These are phyloP conservation scores for Ceratotherium simum DNA, from an alignment of 2,113 vertebrate genomes.

Conservation along the genomic window DNA sequence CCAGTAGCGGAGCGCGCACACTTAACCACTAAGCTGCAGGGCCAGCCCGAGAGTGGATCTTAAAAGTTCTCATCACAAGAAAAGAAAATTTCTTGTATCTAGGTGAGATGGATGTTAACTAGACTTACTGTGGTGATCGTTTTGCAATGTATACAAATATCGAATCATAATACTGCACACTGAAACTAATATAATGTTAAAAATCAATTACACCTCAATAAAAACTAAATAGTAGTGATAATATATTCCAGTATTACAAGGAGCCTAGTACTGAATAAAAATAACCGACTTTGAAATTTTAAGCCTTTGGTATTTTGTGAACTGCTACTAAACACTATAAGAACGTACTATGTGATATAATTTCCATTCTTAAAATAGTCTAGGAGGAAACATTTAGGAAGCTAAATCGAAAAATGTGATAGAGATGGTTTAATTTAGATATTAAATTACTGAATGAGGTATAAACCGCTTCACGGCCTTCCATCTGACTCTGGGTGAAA, in stretches of 20 bases:
- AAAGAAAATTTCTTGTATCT: neutral
- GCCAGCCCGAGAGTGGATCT: neutral
- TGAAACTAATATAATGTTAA: neutral
- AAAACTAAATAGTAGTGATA: neutral
- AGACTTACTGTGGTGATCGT: neutral
- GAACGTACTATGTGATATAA: neutral
- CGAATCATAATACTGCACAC: neutral
- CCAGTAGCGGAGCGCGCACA: no score
- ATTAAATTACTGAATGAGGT: neutral
- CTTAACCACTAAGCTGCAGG: no score
- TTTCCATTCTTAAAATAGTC: neutral
- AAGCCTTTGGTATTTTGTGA: constrained; percentile 24
- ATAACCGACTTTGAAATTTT: neutral
- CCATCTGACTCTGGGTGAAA: neutral
- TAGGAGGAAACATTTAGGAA: constrained; percentile 41
- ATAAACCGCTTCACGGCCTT: neutral
- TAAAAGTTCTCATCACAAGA: neutral
- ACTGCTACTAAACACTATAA: neutral
- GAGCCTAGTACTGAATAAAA: neutral
- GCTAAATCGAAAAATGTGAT: neutral
- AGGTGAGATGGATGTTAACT: neutral
- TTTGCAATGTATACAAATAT: neutral
- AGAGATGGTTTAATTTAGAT: neutral
- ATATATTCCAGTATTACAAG: neutral
- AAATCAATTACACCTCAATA: neutral